Base-by-base conservation (phyloP, 2,888 invertebrate species). In the Cepaea hortensis region DNA sequence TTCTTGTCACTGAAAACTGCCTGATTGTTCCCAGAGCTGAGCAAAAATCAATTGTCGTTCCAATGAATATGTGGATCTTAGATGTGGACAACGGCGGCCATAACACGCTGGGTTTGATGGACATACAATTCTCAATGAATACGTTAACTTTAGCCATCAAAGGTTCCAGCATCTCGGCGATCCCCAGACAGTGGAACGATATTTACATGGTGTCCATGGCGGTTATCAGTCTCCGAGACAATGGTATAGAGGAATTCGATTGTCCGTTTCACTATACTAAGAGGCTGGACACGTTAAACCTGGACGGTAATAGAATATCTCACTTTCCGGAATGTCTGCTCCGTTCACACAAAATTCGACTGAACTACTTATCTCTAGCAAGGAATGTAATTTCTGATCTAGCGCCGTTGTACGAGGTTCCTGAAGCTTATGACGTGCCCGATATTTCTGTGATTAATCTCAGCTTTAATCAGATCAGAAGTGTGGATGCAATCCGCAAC, bases 11-110 rank as follows among this genome's bases (percentile, higher is more conserved):
- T 48, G 72, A 84, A 35, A 68, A 81, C 23, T 87, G 87, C 61
- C 73, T 48, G 11, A 35, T 87, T 23, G 68, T 87, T 6, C 81
- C 84, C 9, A 50, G 4, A 46, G 55, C 50, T 35, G 13, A 23
- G 5, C 20, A 5, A 0, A 81, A 23, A 68, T 18, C 2, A 1
- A 76, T 87, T 15, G 46, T 68, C n/a, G 68, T 87, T 48, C 87
- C 87, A 11, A 84, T 87, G 87, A 87, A 87, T 68, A 50, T 81
- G 81, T 87, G 87, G 87, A 84, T 87, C 35, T 62, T 84, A 35
- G 84, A 84, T 61, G 73, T 84, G 15, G 70, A 72, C 7, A 79
- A 72, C 20, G 80, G 65, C 11, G 87, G 84, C 1, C 48, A 65
- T 5, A 35, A 81, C 68, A 6, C 81, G 3, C 50, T 87, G 1